Evolutionary conservation across 1,140 invertebrate species (phyloP).

Genomic region (Pygmarrhopalites habei): DNA sequence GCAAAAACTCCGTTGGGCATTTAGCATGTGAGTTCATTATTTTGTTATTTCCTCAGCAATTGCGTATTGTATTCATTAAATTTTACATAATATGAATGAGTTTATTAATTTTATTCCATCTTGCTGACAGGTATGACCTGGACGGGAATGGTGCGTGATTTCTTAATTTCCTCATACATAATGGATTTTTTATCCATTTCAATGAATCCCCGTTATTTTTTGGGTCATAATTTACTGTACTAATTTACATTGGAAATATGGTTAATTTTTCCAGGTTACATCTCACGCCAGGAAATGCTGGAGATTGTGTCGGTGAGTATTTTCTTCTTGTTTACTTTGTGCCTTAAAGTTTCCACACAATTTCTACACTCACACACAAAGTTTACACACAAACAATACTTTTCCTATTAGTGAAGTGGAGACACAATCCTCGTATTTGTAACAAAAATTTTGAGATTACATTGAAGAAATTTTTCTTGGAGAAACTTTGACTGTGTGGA

Average conservation of each 20-base stretch:
- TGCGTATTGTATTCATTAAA: too few species aligned
- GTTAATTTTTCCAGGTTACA: too few species aligned
- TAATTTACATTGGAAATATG: too few species aligned
- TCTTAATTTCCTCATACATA: too few species aligned
- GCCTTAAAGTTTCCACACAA: background rate
- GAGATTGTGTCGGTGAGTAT: slow-evolving; percentile 86
- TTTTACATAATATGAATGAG: slow-evolving; percentile 67
- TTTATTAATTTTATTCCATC: background rate
- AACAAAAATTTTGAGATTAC: too few species aligned
- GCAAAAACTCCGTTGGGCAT: slow-evolving; percentile 96
- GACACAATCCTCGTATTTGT: background rate
- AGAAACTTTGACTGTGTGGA: too few species aligned
- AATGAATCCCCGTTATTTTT: too few species aligned
- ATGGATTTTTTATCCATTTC: too few species aligned
- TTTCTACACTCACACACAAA: background rate
- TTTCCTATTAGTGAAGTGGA: background rate
- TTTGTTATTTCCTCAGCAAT: too few species aligned
- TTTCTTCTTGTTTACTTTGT: background rate
- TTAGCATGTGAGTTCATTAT: slow-evolving; percentile 85
- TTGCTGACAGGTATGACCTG: background rate
- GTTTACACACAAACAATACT: background rate
- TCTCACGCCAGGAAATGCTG: slow-evolving; percentile 90
- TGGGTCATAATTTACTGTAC: too few species aligned
- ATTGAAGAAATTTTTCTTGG: too few species aligned
- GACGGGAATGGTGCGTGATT: slow-evolving; percentile 14